Evolutionary conservation across 2,797 vertebrate genomes (phyloP), one percentile per base, ranked within the genome.

Genomic region (Diplodus puntazzo): DNA sequence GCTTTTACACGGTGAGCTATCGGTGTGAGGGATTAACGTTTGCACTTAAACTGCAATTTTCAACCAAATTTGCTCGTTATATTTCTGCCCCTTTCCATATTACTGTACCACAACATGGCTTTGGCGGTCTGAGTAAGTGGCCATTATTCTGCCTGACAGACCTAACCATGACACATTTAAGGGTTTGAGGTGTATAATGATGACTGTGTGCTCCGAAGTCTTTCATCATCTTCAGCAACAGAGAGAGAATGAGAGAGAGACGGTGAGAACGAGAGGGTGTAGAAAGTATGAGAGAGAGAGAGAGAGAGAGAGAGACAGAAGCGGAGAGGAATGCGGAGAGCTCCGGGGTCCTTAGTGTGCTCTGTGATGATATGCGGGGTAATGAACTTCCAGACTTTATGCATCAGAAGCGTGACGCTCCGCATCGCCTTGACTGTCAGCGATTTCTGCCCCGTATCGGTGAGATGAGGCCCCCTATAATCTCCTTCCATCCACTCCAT

Each of bases 361-460:
- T 78, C 73, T 7, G 76, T 89, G 89, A 94, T 92, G 89, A 92
- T 92, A 94, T 91, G 85, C 88, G 21, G 84, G 69, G 87, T 92
- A 94, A 94, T 90, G 88, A 92, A 92, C 92, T 89, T 87, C 78
- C 84, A 89, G 83, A 89, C 86, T 93, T 90, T 91, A 57, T 80
- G 87, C 90, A 92, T 93, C 86, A 85, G 80, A 90, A 84, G 88
- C 83, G 82, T 91, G 88, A 94, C 77, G 65, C 82, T 85, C 80
- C 9, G 45, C 86, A 81, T 92, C 69, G 77, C 74, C 72, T 84
- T 62, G 80, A 91, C 92, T 92, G 91, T 93, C 90, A 92, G 90
- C 86, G 60, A 61, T 89, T 93, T 87, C 80, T 75, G 68, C 66
- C 79, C 82, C 64, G 50, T 87, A 83, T 86, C 77, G 53, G 72